Evolutionary conservation across 2,797 vertebrate species (phyloP).

Genomic region (Vultur gryphus): DNA sequence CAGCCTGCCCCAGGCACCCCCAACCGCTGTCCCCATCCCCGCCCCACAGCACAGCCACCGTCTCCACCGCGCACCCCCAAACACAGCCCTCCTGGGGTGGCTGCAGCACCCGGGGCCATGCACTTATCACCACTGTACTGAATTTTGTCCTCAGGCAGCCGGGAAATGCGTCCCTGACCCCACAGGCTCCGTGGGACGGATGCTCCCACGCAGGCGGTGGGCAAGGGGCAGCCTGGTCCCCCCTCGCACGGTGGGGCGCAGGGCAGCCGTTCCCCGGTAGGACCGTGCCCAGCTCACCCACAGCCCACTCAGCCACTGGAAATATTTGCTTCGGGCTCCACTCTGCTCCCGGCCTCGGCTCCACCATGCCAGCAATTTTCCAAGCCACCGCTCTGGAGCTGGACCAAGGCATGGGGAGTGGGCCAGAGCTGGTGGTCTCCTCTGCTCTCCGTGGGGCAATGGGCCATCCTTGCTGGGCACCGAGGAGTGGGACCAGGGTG

Average conservation of each 20-base stretch:
- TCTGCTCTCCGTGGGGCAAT: accelerated
- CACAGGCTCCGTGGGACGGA: accelerated
- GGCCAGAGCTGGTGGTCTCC: accelerated
- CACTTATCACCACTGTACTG: accelerated
- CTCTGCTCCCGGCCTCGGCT: not conserved
- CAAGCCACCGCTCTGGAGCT: not conserved
- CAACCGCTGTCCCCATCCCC: not conserved
- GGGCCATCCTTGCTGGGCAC: not conserved
- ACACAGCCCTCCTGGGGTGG: accelerated
- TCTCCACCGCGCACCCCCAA: not conserved
- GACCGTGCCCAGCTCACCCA: not conserved
- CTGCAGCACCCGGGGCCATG: accelerated
- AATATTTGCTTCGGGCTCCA: not conserved
- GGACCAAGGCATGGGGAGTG: not conserved
- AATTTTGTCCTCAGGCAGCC: not conserved
- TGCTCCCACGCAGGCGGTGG: not conserved
- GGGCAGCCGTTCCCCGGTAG: not conserved
- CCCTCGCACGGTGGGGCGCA: accelerated
- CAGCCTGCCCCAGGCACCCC: not conserved
- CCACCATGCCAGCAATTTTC: not conserved
- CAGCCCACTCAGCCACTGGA: not conserved
- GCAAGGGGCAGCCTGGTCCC: not conserved
- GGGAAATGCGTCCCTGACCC: not conserved
- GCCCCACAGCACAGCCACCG: accelerated
- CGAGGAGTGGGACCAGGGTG: accelerated